Evolutionary conservation across 2,888 invertebrate species (phyloP).

Genomic region (Drosophila infuscata): DNA sequence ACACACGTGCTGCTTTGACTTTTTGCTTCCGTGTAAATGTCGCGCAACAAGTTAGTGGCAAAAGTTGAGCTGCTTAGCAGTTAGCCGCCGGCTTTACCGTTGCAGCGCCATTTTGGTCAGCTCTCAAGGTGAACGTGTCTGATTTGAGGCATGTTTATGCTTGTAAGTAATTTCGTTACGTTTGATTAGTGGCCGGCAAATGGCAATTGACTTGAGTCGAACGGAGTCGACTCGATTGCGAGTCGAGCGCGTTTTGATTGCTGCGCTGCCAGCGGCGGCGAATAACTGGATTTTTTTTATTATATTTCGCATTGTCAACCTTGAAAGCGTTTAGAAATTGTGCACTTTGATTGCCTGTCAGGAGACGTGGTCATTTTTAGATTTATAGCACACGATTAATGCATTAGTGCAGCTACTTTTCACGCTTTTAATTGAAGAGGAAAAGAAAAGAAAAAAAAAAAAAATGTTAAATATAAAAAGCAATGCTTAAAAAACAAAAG

Average conservation of each 20-base stretch:
- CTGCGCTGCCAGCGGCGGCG: conserved; percentile 30
- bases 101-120: conserved; percentile 79
- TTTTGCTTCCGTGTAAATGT: conserved; percentile 83
- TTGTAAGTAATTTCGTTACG: conserved; percentile 73
- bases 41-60: conserved; percentile 81
- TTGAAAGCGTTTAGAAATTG: conserved; percentile 73
- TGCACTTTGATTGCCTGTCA: conserved; percentile 70
- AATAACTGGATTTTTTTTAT: conserved; percentile 66
- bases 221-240: conserved; percentile 12
- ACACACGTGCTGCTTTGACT: conserved; percentile 28
- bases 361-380: conserved; percentile 50
- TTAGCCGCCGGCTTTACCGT: conserved; percentile 67
- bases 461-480: background rate
- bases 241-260: conserved; percentile 36
- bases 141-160: conserved; percentile 72
- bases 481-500: conserved; percentile 29
- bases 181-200: conserved; percentile 79
- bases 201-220: conserved; percentile 70
- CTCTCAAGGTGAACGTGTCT: conserved; percentile 83
- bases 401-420: conserved; percentile 60
- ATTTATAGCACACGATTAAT: conserved; percentile 81
- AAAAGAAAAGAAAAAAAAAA: background rate
- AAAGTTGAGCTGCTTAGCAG: conserved; percentile 28
- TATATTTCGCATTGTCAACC: conserved; percentile 62
- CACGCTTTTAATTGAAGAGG: conserved; percentile 63